Evolutionary conservation across 1,140 invertebrate species (phyloP).

Genomic region (Drosophila nebulosa): DNA sequence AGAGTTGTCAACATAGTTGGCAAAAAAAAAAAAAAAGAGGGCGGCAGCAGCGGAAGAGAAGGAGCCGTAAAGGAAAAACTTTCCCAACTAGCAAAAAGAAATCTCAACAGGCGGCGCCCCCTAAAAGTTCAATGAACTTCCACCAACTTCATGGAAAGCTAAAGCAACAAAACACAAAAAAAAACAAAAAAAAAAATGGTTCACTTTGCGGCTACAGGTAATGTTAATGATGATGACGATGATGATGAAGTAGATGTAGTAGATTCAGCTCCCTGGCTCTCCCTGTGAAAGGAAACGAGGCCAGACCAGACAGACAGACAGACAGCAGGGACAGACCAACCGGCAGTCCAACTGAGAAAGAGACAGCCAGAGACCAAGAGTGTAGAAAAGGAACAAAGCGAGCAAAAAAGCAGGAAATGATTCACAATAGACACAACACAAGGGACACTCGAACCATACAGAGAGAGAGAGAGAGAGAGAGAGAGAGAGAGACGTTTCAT

Average conservation of each 20-base stretch:
- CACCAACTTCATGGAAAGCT: conserved; percentile 33
- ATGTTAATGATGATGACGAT: conserved; percentile 64
- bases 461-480: no score
- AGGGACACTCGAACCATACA: conserved; percentile 21
- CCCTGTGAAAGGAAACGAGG: conserved; percentile 74
- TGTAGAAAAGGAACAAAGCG: conserved; percentile 33
- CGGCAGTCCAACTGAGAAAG: not conserved
- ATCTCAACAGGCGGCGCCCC: conserved; percentile 66
- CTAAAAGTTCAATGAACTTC: conserved; percentile 71
- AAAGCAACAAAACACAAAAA: not conserved
- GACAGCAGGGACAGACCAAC: not conserved
- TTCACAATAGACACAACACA: conserved; percentile 69
- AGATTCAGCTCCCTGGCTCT: conserved; percentile 34
- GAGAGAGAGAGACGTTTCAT: not conserved
- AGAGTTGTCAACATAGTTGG: conserved; percentile 2
- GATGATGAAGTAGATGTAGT: conserved; percentile 61
- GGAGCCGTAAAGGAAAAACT: not conserved
- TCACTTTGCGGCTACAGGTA: conserved; percentile 56
- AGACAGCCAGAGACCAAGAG: not conserved
- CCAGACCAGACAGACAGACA: conserved; percentile 41
- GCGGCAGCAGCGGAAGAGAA: not conserved
- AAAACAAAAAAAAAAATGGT: conserved; percentile 52
- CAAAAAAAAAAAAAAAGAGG: not conserved
- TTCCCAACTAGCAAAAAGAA: conserved; percentile 31
- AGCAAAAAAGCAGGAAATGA: conserved; percentile 64